These are phyloP conservation scores for Scophthalmus maximus DNA, from an alignment of 2,113 vertebrate species.

Conservation along the genomic window DNA sequence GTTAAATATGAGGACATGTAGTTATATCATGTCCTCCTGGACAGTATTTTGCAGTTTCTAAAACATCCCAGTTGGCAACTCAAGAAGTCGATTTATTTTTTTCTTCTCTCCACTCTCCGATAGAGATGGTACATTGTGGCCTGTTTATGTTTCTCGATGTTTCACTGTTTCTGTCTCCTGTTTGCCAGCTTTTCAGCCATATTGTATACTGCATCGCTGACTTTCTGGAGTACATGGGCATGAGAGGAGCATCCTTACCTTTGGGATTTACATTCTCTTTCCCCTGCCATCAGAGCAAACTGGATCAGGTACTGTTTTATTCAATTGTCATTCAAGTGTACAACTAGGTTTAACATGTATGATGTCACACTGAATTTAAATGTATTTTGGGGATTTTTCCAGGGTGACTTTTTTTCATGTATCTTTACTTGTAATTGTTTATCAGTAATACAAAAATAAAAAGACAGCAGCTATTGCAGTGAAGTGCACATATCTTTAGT, in stretches of 20 bases:
- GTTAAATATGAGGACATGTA: no score
- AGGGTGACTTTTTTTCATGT: neutral
- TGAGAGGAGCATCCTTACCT: slow-evolving; percentile 91
- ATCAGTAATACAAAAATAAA: neutral
- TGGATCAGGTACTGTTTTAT: slow-evolving; percentile 87
- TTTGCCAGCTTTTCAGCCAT: slow-evolving; percentile 91
- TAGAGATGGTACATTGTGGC: neutral
- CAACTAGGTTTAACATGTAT: neutral
- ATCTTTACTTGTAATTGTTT: neutral
- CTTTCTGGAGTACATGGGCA: slow-evolving; percentile 97
- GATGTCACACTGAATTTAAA: neutral
- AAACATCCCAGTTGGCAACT: no score
- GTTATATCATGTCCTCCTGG: no score
- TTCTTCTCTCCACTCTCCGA: no score
- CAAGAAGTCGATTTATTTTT: no score
- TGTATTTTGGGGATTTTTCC: no score
- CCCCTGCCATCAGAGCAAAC: slow-evolving; percentile 91
- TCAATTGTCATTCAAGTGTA: neutral
- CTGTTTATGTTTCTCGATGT: neutral
- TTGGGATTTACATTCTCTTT: slow-evolving; percentile 98
- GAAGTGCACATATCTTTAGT: neutral
- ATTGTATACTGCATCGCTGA: slow-evolving; percentile 93
- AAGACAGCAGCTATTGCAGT: neutral
- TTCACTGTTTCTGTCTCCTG: neutral
- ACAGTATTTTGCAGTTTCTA: no score